phyloP scores from a whole-genome alignment of 2,113 vertebrate genomes.

The Potamarius usumacintae region DNA sequence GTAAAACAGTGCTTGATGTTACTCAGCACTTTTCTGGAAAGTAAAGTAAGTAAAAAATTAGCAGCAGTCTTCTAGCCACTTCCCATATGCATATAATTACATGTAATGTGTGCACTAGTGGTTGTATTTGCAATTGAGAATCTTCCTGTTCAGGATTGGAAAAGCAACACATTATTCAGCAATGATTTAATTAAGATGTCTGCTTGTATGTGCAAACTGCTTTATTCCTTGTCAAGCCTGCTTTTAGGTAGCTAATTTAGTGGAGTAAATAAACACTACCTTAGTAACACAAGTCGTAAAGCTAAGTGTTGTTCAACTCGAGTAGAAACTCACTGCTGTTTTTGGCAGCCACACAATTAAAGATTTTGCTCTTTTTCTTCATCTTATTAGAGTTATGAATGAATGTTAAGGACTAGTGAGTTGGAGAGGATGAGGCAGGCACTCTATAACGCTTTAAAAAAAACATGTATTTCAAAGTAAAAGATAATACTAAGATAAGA shows the following conservation, averaged over 20 bases:
- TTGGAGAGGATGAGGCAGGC: not conserved
- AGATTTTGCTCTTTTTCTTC: not conserved
- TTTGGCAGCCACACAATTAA: not conserved
- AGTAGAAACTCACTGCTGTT: not conserved
- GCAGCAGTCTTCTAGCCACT: not conserved
- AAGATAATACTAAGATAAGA: not conserved
- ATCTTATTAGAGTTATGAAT: not conserved
- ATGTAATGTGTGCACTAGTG: not conserved
- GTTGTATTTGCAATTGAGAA: not conserved
- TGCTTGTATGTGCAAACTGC: conserved; percentile 4
- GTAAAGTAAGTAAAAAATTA: not conserved
- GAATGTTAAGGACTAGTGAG: not conserved
- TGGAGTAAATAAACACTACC: not conserved
- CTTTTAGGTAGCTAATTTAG: not conserved
- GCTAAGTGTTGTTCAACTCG: not conserved
- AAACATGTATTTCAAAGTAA: not conserved
- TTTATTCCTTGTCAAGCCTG: not conserved
- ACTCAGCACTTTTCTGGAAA: not conserved
- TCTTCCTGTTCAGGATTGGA: not conserved
- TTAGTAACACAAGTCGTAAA: not conserved
- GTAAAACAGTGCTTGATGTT: not conserved
- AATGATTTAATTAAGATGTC: conserved; percentile 9
- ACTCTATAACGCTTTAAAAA: not conserved
- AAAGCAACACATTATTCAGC: not conserved
- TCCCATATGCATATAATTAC: not conserved